Evolutionary conservation across 2,113 vertebrate species (phyloP).

Genomic region (Numida meleagris): DNA sequence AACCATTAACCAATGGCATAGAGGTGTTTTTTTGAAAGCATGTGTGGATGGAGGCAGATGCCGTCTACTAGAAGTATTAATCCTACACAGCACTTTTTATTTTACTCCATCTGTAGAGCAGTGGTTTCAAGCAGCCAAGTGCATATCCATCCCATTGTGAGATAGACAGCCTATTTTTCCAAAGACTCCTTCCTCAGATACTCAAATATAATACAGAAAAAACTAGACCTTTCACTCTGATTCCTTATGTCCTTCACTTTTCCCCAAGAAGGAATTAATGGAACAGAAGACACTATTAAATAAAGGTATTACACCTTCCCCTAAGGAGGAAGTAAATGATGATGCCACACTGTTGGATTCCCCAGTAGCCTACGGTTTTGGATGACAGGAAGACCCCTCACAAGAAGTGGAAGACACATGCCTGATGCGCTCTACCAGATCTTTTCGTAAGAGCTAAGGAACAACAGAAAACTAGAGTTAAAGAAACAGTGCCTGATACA

Average conservation of each 20-base stretch:
- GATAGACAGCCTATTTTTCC: neutral
- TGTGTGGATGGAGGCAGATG: neutral
- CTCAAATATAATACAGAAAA: neutral
- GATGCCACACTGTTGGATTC: neutral
- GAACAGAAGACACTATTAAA: neutral
- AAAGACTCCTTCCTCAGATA: neutral
- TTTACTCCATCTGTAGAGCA: neutral
- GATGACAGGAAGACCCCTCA: neutral
- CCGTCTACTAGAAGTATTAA: neutral
- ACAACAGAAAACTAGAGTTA: neutral
- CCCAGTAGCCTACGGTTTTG: neutral
- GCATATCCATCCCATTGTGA: neutral
- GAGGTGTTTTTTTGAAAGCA: neutral
- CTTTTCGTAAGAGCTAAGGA: neutral
- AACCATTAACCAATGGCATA: neutral
- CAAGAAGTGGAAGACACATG: neutral
- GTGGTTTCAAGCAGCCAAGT: neutral
- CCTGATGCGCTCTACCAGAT: neutral
- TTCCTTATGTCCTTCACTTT: neutral
- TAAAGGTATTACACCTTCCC: neutral
- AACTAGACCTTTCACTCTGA: neutral
- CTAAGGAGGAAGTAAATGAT: neutral
- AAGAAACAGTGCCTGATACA: neutral
- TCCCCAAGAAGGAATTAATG: neutral
- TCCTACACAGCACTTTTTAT: neutral